These are phyloP conservation scores for Spinus olivaceus DNA, from an alignment of 2,797 vertebrate genomes.

Conservation along the genomic window DNA sequence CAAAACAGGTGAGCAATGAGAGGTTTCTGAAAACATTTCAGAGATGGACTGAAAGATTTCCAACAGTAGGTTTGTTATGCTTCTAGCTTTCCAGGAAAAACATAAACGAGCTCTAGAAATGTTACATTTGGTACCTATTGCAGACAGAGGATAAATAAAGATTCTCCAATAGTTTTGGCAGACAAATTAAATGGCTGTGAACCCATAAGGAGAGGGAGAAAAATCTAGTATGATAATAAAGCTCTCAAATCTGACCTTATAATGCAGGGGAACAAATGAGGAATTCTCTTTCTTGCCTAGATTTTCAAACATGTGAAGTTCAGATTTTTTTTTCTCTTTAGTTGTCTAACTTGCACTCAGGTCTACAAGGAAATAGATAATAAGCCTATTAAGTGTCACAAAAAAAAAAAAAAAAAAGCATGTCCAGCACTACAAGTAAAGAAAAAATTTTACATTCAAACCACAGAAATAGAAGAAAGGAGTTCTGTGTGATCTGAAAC, in stretches of 20 bases:
- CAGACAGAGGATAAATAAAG: background rate
- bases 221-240: background rate
- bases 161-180: background rate
- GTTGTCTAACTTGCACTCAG: background rate
- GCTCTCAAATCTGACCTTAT: background rate
- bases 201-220: background rate
- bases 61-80: background rate
- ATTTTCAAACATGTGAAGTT: background rate
- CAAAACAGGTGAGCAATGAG: background rate
- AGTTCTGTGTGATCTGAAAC: background rate
- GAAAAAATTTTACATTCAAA: background rate
- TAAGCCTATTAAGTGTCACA: background rate
- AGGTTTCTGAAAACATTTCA: slow-evolving; percentile 1
- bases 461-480: background rate
- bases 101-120: background rate
- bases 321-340: background rate
- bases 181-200: background rate
- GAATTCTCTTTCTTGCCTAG: background rate
- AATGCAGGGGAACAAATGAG: background rate
- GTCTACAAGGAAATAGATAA: background rate
- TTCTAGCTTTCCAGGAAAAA: background rate
- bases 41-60: background rate
- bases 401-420: no score
- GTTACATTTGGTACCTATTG: background rate
- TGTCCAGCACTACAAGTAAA: background rate